Conservation (phyloP, 2,797 vertebrate genomes). For the Lepus townsendii region DNA sequence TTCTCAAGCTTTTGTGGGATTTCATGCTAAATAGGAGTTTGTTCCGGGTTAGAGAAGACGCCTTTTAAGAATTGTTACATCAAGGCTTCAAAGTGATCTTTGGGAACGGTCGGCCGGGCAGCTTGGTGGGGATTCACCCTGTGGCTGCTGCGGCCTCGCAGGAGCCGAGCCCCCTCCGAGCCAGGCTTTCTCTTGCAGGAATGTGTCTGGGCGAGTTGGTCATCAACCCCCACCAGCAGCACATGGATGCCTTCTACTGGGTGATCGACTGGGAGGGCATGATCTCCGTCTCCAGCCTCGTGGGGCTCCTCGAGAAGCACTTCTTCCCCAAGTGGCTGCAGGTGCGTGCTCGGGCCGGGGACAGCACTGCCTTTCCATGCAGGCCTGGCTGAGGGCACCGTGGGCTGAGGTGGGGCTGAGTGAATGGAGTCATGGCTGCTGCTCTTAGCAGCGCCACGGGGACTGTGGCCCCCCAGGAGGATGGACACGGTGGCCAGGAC, state of each 20-base stretch:
- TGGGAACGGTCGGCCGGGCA: neutral
- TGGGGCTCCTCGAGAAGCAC: conserved; percentile 97
- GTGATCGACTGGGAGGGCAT: conserved; percentile 99
- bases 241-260: conserved; percentile 98
- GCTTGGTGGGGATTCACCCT: neutral
- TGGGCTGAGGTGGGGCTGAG: rapidly evolving
- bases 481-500: neutral
- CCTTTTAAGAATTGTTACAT: neutral
- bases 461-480: too few relatives aligned
- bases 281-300: conserved; percentile 96
- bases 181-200: conserved; percentile 86
- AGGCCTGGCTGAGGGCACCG: neutral
- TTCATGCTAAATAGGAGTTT: neutral
- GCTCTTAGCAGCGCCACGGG: neutral
- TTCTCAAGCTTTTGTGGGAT: neutral
- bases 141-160: neutral
- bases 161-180: neutral
- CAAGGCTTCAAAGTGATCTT: neutral
- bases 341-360: conserved; percentile 85
- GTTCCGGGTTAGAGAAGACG: neutral
- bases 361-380: neutral
- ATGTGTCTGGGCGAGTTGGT: conserved; percentile 96
- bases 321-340: conserved; percentile 99
- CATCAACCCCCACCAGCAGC: conserved; percentile 98
- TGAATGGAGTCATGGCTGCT: too few relatives aligned